Base-by-base conservation (phyloP, 2,797 vertebrate species). In the Phrynocephalus vlangalii region DNA sequence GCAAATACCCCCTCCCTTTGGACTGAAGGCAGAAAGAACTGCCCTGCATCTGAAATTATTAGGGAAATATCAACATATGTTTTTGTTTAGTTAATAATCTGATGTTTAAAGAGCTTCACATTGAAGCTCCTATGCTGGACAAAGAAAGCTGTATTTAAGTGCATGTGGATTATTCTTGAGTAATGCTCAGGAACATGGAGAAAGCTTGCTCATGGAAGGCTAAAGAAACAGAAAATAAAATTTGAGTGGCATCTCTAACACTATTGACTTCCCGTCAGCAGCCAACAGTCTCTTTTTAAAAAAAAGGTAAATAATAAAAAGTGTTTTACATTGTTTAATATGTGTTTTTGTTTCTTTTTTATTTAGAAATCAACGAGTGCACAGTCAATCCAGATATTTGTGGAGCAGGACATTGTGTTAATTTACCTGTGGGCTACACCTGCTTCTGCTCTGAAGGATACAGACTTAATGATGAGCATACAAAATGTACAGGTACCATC, bases 291-390 rank as follows among this genome's bases (percentile, higher is more conserved):
- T 89, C 79, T 88, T 9, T 83, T 85, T 79, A 78, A 80, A 73
- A 84, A 84, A 30, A 24, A 63, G 38, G 88, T 66, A 89, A 20
- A 73, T 38, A 71, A 26, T 88, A 7, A 18, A 50, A 90, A 76
- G 48, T 80, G 0, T 44, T 1, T 90, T 48, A 6, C 28, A 70
- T 73, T 78, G 10, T 88, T 91, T 94, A 91, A 89, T 44, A 0
- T 44, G 67, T 50, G 20, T 30, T 87, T 93, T 1, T 77, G 79
- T 76, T 50, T 90, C 88, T 94, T 28, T 44, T 94, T 88, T 90
- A 75, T 90, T 81, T 96, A 99, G 99, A 99, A 96, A 98, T 99
- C 95, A 98, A 99, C 5, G 98, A 99, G 91, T 99, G 99, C 90
- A 96, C 97, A 50, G 96, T 99, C 90, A 98, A 97, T 92, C 98